Evolutionary conservation across 2,797 vertebrate species (phyloP), one percentile per base, ranked within the genome.

Genomic region (Catharus ustulatus): DNA sequence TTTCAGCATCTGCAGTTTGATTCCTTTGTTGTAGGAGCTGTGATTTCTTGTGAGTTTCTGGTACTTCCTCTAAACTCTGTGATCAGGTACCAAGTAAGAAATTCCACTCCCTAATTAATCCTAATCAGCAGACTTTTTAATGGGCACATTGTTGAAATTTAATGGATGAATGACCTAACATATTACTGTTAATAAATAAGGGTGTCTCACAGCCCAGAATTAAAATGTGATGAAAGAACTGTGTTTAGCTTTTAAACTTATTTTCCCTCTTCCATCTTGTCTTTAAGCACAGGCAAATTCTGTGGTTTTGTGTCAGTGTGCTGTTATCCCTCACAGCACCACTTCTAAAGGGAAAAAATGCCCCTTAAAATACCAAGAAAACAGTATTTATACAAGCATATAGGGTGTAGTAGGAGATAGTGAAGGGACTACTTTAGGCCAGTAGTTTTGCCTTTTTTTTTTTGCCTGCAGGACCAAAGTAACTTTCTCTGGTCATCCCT

Each of bases 101-200:
- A 87, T 92, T 64, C 49, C 12, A 61, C 63, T 51, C 18, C 11
- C 64, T 84, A 85, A 93, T 94, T 83, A 90, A 93, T 90, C 78
- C 78, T 62, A 24, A 80, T 94, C 75, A 89, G 75, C 84, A 83
- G 88, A 72, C 81, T 87, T 71, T 55, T 89, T 84, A 94, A 87
- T 27, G 52, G 78, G 72, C 14, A 6, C 38, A 75, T 85, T 84
- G 57, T 57, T 89, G 68, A 84, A 71, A 90, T 80, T 8, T 58
- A 71, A 62, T 49, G 80, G 54, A 75, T 88, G 73, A 88, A 40
- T 18, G 30, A 55, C 55, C 36, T 45, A 72, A 36, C 32, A 7
- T 26, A 24, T 81, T 73, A 51, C 38, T 74, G 63, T 69, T 91
- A 66, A 84, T 90, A 69, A 90, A 72, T 5, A 34, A 36, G 9